phyloP scores from a whole-genome alignment of 2,113 vertebrate species.

The Hyperopisus bebe region DNA sequence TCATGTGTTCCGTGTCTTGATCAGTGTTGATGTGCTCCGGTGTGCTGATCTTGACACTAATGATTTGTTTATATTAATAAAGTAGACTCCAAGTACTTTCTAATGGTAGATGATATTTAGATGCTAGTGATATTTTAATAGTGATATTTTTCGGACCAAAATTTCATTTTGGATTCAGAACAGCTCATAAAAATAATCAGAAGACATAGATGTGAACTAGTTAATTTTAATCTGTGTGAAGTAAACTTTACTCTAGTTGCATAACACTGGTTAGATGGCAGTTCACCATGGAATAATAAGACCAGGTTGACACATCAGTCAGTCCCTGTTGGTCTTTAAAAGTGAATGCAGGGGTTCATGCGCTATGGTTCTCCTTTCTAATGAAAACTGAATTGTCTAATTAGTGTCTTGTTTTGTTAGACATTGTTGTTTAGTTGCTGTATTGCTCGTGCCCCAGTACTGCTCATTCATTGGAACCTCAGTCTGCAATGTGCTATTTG shows the following conservation, averaged over 20 bases:
- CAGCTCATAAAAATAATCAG: background rate
- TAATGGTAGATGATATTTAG: background rate
- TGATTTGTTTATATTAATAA: background rate
- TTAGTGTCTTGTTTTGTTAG: background rate
- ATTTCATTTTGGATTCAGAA: background rate
- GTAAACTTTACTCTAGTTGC: background rate
- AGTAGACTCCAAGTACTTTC: background rate
- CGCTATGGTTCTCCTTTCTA: background rate
- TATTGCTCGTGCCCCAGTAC: background rate
- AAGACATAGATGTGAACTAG: background rate
- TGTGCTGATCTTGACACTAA: background rate
- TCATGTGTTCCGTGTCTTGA: background rate
- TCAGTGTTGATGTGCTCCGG: background rate
- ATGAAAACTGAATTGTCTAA: background rate
- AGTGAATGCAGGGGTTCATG: background rate
- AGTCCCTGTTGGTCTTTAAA: background rate
- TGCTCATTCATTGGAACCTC: background rate
- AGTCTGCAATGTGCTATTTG: background rate
- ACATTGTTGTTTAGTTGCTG: background rate
- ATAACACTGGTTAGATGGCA: background rate
- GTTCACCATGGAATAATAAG: background rate
- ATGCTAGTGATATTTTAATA: background rate
- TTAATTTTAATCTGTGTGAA: background rate
- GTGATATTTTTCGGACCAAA: background rate
- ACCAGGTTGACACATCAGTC: background rate